A percentile compares a stretch with the other conserved stretches of the same genome.
Evolutionary conservation across 2,888 invertebrate genomes (phyloP).

Genomic region (Chelonus formosanus): DNA sequence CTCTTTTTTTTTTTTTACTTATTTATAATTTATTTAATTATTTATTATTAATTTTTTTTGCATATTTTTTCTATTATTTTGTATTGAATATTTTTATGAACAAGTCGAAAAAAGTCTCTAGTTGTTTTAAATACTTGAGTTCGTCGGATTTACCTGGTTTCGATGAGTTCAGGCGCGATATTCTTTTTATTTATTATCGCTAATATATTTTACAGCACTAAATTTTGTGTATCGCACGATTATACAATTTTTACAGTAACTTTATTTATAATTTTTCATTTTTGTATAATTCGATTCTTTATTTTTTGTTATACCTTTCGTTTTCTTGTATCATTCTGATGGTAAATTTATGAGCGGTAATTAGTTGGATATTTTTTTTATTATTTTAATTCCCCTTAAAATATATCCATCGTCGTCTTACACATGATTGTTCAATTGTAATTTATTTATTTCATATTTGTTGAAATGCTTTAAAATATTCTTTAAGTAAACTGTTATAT

Average conservation of each 20-base stretch:
- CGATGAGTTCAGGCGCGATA: constrained; percentile 19
- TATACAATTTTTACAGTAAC: constrained; percentile 18
- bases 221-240: constrained; percentile 2
- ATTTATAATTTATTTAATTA: constrained; percentile 26
- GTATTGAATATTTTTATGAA: constrained; percentile 32
- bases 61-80: constrained; percentile 12
- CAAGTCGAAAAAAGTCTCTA: constrained; percentile 37
- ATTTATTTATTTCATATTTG: neutral
- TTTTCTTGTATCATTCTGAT: too few relatives aligned
- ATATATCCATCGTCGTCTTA: too few relatives aligned
- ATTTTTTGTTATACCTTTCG: neutral
- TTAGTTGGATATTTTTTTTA: too few relatives aligned
- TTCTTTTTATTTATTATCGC: constrained; percentile 20
- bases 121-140: constrained; percentile 32
- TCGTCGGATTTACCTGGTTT: constrained; percentile 26
- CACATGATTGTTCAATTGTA: too few relatives aligned
- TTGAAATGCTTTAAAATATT: constrained; percentile 1
- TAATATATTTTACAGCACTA: constrained; percentile 19
- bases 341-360: too few relatives aligned
- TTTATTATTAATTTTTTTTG: constrained; percentile 29
- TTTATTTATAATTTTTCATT: constrained; percentile 12
- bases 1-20: constrained; percentile 26
- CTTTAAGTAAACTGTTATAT: constrained; percentile 2
- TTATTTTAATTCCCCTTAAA: too few relatives aligned
- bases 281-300: neutral